Evolutionary conservation across 2,888 invertebrate genomes (phyloP), one percentile per base, ranked within the genome.

Genomic region (Drosophila meridiana): DNA sequence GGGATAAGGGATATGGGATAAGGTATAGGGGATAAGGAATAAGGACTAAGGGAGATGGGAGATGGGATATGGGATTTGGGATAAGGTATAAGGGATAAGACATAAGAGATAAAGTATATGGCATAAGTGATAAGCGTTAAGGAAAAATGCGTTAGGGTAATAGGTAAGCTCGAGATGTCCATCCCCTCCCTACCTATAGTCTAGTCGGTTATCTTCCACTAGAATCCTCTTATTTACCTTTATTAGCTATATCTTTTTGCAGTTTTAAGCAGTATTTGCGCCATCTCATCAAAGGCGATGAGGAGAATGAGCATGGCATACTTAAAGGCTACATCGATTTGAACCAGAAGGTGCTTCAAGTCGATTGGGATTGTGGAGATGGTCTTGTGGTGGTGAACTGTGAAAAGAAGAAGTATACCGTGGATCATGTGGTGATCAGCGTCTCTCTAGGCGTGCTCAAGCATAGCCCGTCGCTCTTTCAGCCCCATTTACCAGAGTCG

Each of bases 391-490:
- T 58, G 20, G 70, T 92, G 6, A 62, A 36, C 20, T 90, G 86
- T 47, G 80, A 70, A 11, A 93, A 93, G 0, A 82, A 90, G 5
- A 53, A 78, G 3, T 90, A 84, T 71, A 52, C 81, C 6, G 94
- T 94, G 2, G 95, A 95, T 87, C 94, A 95, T 86, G 94, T 95
- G 2, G 93, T 95, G 42, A 89, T 94, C 28, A 95, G 95, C 0
- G 91, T 93, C 0, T 94, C 95, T 0, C 90, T 95, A 43, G 95
- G 95, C 0, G 94, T 94, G 11, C 91, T 95, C n/a, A 95, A 95
- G 86, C 82, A 91, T 36, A 88, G 72, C 4, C 2, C 56, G 0
- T 69, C 43, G 1, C 68, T 90, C n/a, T 95, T 95, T 72, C 76
- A 81, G 4, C 95, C 95, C 0, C 58, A 78, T 1, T 79, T 95